A percentile compares a stretch with the other conserved stretches of the same genome.
Conservation (phyloP, 2,113 vertebrate species). For the Scophthalmus maximus region DNA sequence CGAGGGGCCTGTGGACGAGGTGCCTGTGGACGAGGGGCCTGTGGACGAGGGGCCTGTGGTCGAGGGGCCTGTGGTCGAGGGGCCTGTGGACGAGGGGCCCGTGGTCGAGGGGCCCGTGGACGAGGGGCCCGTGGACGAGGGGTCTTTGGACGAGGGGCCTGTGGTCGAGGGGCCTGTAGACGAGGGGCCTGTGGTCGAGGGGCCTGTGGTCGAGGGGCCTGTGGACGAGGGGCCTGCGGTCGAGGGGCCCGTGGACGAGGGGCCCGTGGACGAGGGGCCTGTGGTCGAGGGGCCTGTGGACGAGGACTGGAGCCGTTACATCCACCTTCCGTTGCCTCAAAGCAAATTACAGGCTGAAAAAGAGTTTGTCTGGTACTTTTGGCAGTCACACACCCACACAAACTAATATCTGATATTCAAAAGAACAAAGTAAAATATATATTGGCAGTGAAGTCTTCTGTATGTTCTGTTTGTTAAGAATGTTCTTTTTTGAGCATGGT, state of each 20-base stretch:
- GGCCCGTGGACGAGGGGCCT: no score
- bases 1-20: neutral
- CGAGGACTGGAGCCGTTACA: no score
- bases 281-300: no score
- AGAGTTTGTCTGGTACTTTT: neutral
- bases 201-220: neutral
- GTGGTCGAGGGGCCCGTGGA: neutral
- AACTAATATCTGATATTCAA: neutral
- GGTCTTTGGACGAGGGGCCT: no score
- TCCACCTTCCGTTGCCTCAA: neutral
- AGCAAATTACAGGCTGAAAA: neutral
- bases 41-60: no score
- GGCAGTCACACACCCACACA: no score
- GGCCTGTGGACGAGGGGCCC: no score
- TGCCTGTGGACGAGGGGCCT: neutral
- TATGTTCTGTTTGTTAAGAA: neutral
- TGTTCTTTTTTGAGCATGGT: neutral
- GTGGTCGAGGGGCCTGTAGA: no score
- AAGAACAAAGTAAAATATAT: neutral
- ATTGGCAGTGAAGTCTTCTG: no score
- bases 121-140: conserved; percentile 1
- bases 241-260: no score
- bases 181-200: neutral
- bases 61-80: no score
- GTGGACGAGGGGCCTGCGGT: no score